These are phyloP conservation scores for Battus philenor DNA, from an alignment of 1,140 invertebrate species.

Conservation along the genomic window DNA sequence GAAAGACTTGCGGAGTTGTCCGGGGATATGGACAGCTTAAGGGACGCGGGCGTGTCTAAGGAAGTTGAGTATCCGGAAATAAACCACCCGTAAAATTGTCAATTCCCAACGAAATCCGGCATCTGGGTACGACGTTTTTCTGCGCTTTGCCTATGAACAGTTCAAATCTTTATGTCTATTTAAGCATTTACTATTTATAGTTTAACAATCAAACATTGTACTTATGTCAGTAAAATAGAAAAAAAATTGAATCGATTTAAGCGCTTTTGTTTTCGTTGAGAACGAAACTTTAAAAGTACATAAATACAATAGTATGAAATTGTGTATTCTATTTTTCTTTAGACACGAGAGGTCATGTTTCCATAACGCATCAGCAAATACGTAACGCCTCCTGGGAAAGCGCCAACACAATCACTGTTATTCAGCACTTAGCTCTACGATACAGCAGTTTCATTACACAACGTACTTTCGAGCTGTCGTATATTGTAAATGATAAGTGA, in stretches of 20 bases:
- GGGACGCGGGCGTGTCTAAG: conserved; percentile 48
- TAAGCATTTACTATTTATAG: no score
- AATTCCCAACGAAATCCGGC: conserved; percentile 74
- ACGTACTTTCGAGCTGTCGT: conserved; percentile 13
- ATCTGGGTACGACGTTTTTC: conserved; percentile 56
- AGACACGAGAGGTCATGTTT: conserved; percentile 19
- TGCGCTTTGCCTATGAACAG: conserved; percentile 31
- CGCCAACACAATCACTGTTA: conserved; percentile 71
- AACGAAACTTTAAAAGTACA: no score
- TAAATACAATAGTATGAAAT: no score
- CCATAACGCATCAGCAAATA: conserved; percentile 43
- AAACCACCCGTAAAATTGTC: conserved; percentile 80
- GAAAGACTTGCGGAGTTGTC: conserved; percentile 15
- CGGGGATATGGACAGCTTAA: conserved; percentile 22
- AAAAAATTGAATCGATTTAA: no score
- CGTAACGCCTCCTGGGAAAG: conserved; percentile 55
- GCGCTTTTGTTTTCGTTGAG: no score
- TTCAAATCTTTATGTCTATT: conserved; percentile 17
- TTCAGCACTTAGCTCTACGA: conserved; percentile 53
- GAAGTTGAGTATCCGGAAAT: conserved; percentile 73
- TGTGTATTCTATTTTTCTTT: no score
- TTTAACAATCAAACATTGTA: no score
- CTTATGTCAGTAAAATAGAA: no score
- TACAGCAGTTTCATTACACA: conserved; percentile 29
- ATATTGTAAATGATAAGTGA: conserved; percentile 11